Evolutionary conservation across 1,140 invertebrate genomes (phyloP).

Genomic region (Conus ventricosus): DNA sequence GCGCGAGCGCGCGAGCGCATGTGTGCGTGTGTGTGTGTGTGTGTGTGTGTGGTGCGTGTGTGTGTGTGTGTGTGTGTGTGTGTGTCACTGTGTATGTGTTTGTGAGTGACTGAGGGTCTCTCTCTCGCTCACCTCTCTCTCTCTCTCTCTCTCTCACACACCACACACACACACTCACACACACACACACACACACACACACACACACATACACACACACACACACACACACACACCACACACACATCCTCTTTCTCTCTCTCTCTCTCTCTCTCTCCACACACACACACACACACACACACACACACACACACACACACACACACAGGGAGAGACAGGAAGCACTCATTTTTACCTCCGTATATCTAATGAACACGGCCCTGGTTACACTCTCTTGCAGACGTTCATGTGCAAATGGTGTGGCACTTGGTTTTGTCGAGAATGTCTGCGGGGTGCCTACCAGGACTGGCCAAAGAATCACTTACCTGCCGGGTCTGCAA

Average conservation of each 20-base stretch:
- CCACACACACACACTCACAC: too few relatives aligned
- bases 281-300: too few relatives aligned
- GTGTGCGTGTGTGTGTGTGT: background rate
- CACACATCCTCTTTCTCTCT: too few relatives aligned
- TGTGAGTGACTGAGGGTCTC: background rate
- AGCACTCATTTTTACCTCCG: background rate
- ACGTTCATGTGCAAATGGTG: conserved; percentile 71
- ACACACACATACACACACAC: too few relatives aligned
- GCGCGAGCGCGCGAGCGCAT: background rate
- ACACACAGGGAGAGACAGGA: too few relatives aligned
- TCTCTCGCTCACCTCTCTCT: too few relatives aligned
- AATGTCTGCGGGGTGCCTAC: conserved; percentile 67
- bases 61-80: conserved; percentile 21
- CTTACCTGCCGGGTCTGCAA: conserved; percentile 58
- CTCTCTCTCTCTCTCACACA: too few relatives aligned
- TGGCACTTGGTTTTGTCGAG: conserved; percentile 66
- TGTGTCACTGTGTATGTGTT: background rate
- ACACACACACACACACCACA: too few relatives aligned
- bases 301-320: too few relatives aligned
- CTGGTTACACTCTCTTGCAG: conserved; percentile 46
- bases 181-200: too few relatives aligned
- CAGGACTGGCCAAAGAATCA: conserved; percentile 55
- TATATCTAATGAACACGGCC: background rate
- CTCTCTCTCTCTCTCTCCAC: too few relatives aligned
- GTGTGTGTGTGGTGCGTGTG: background rate